Evolutionary conservation across 2,888 invertebrate genomes (phyloP), one percentile per base, ranked within the genome.

Genomic region (Pyrgus malvae): DNA sequence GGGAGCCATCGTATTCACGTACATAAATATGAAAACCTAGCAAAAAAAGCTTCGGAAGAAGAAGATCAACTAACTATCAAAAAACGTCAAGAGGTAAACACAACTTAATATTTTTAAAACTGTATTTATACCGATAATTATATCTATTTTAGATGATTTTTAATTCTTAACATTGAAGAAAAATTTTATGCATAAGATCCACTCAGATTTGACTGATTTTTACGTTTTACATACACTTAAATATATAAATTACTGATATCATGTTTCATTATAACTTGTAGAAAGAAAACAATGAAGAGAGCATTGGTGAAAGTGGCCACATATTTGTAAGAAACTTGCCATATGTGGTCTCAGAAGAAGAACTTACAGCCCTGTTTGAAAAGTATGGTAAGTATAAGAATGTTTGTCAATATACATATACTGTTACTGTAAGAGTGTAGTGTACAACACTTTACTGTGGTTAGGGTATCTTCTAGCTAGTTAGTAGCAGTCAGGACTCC

Each of bases 291-390:
- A 92, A 92, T 69, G 96, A 95, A 78, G 97, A 97, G 76, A 92
- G 92, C 61, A 95, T 97, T 57, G 95, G 94, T 0, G 97, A 97
- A 75, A 97, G 98, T 62, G 99, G 99, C 1, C 93, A 95, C 64
- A 95, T 99, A 69, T 99, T 97, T 90, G 91, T 98, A 0, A 92
- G 99, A 58, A 99, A 99, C 90, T 91, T 99, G 55, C 91, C 98
- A 0, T 99, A 98, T 74, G 93, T 94, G 2, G 93, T 95, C 5
- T 96, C 94, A 0, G 98, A 98, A 80, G 94, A 95, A 57, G 97
- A 98, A 70, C 76, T 99, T 29, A 94, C 95, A 65, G 86, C 91
- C 59, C 72, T 97, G 0, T 99, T 99, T 88, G 93, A 94, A 72
- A 93, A 94, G 80, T 98, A 93, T 90, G 98, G 96, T 95, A 83